Base-by-base conservation (phyloP, 2,113 vertebrate species). In the Pycnonotus jocosus region DNA sequence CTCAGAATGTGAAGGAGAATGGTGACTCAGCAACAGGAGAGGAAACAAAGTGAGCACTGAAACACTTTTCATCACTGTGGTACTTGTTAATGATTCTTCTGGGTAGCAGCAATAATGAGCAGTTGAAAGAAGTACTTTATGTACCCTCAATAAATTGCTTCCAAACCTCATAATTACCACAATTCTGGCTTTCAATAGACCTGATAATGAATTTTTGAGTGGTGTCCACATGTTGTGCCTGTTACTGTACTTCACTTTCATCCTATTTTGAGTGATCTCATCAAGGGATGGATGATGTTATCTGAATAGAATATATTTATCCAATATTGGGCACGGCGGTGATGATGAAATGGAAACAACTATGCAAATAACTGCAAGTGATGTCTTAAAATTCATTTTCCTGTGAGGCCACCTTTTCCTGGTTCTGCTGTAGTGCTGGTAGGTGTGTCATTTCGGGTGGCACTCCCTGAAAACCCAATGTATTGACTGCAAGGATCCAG, bases 161-260 rank as follows among this genome's bases (percentile, higher is more conserved):
- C 87, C 90, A 95, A 91, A 93, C 42, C 33, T 96, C 6, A 0
- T 96, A 96, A 96, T 96, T 96, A 56, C 79, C 25, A 30, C 87
- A 90, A 70, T 93, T 96, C 72, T 94, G 94, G 92, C 93, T 92
- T 96, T 94, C 94, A 68, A 71, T 77, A 86, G 92, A 86, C 85
- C 71, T 96, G 64, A 76, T 97, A 95, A 96, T 96, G 93, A 95
- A 95, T 96, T 97, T 96, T 96, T 92, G 92, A 95, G 79, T 86
- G 72, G 44, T 86, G 93, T 92, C 92, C 90, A 83, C 85, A 23
- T 74, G 60, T 93, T 90, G 27, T 78, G 82, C 68, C 79, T 83
- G 40, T 89, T 92, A 44, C 85, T 89, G 68, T 93, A 24, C 80
- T 93, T 85, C 81, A 85, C 42, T 94, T 88, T 24, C 71, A 90